A percentile compares a stretch with the other conserved stretches of the same genome.
phyloP scores from a whole-genome alignment of 1,140 invertebrate genomes.

The Sipha flava region DNA sequence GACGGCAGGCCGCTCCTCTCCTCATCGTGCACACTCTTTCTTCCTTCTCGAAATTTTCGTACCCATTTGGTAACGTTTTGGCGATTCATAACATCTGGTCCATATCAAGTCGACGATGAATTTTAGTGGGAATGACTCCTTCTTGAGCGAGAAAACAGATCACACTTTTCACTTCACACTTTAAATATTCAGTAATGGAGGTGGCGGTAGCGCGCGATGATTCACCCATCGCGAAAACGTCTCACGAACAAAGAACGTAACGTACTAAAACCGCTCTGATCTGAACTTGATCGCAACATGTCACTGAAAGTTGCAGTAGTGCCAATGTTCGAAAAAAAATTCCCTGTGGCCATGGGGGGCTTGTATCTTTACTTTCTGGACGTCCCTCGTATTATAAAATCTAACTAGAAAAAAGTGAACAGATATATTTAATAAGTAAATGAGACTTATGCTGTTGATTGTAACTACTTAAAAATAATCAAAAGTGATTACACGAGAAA shows the following conservation, averaged over 20 bases:
- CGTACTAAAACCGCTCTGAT: background rate
- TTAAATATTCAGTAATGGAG: background rate
- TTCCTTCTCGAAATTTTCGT: conserved; percentile 35
- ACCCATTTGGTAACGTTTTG: no score
- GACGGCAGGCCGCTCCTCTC: conserved; percentile 34
- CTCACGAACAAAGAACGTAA: background rate
- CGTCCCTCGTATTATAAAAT: background rate
- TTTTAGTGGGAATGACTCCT: no score
- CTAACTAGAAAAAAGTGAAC: no score
- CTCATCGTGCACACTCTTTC: conserved; percentile 36
- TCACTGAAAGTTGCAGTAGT: background rate
- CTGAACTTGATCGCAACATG: background rate
- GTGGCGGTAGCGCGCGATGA: background rate
- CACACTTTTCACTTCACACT: background rate
- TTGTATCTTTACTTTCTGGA: background rate
- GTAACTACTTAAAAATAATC: no score
- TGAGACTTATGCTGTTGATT: no score
- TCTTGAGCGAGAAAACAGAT: background rate
- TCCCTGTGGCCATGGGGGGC: background rate
- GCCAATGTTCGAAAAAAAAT: background rate
- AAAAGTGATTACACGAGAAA: no score
- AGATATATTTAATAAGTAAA: no score
- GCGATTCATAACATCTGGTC: no score
- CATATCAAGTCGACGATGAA: background rate
- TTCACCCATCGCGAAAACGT: background rate